phyloP scores from a whole-genome alignment of 1,140 invertebrate species.

The Drosophila varians region DNA sequence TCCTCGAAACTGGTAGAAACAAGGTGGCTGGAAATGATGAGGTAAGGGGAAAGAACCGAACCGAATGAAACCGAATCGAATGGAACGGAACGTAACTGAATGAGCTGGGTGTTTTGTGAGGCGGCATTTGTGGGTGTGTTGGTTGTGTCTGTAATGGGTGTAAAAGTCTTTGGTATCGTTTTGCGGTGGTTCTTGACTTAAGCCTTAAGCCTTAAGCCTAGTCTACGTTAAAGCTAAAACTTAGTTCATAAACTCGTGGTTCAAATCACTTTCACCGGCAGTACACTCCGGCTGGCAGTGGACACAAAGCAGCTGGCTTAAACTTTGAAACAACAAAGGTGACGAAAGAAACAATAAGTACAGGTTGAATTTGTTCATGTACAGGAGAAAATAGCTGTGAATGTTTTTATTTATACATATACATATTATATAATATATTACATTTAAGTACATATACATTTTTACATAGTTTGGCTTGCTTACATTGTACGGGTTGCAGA shows the following conservation, averaged over 20 bases:
- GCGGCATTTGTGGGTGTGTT: slow-evolving; percentile 1
- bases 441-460: slow-evolving; percentile 15
- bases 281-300: slow-evolving; percentile 8
- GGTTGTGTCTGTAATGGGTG: slow-evolving; percentile 12
- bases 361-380: neutral
- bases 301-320: slow-evolving; percentile 13
- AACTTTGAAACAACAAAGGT: slow-evolving; percentile 17
- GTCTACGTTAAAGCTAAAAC: slow-evolving; percentile 40
- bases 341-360: slow-evolving; percentile 9
- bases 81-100: slow-evolving; percentile 37
- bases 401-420: slow-evolving; percentile 1
- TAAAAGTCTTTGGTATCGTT: slow-evolving; percentile 25
- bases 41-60: slow-evolving; percentile 22
- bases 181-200: slow-evolving; percentile 35
- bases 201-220: slow-evolving; percentile 35
- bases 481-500: slow-evolving; percentile 18
- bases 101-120: slow-evolving; percentile 25
- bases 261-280: neutral
- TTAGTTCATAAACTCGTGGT: slow-evolving; percentile 25
- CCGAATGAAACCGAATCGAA: slow-evolving; percentile 27
- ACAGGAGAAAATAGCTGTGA: neutral
- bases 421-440: slow-evolving; percentile 29
- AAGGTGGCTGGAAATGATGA: slow-evolving; percentile 25
- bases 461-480: slow-evolving; percentile 30
- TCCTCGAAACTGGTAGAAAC: slow-evolving; percentile 4